Conservation (phyloP, 1,140 invertebrate genomes). For the Euwallacea fornicatus region DNA sequence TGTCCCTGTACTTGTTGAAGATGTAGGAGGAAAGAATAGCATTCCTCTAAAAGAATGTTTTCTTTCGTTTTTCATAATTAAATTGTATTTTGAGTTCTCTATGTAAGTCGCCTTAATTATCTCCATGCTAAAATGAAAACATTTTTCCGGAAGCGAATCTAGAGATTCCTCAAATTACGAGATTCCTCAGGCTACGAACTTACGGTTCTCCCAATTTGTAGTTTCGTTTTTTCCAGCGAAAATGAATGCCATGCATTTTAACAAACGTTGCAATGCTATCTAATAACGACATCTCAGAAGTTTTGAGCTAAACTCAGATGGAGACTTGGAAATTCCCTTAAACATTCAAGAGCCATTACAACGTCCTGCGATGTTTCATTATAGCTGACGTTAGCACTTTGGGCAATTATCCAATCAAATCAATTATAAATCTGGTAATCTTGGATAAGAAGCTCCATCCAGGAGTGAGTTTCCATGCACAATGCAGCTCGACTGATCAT, state of each 20-base stretch:
- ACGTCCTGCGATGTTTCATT: too few relatives aligned
- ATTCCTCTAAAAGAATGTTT: slow-evolving; percentile 19
- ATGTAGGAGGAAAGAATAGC: slow-evolving; percentile 23
- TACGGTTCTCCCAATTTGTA: neutral
- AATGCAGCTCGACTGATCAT: slow-evolving; percentile 13
- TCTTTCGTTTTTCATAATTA: slow-evolving; percentile 19
- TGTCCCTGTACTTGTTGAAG: slow-evolving; percentile 26
- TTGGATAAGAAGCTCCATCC: neutral
- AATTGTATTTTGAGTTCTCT: slow-evolving; percentile 29
- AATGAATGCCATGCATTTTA: neutral
- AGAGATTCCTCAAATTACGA: neutral
- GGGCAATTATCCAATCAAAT: too few relatives aligned
- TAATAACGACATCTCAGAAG: neutral
- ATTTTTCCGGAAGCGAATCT: slow-evolving; percentile 1
- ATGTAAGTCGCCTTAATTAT: neutral
- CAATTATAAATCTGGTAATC: too few relatives aligned
- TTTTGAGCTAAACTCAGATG: neutral
- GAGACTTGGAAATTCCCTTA: too few relatives aligned
- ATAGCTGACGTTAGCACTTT: too few relatives aligned
- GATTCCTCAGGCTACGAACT: too few relatives aligned
- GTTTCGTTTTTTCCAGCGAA: neutral
- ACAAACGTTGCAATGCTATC: neutral
- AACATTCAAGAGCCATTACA: too few relatives aligned
- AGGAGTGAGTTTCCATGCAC: neutral
- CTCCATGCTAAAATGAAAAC: slow-evolving; percentile 11